Evolutionary conservation across 2,888 invertebrate species (phyloP), one percentile per base, ranked within the genome.

Genomic region (Chirona hameri): DNA sequence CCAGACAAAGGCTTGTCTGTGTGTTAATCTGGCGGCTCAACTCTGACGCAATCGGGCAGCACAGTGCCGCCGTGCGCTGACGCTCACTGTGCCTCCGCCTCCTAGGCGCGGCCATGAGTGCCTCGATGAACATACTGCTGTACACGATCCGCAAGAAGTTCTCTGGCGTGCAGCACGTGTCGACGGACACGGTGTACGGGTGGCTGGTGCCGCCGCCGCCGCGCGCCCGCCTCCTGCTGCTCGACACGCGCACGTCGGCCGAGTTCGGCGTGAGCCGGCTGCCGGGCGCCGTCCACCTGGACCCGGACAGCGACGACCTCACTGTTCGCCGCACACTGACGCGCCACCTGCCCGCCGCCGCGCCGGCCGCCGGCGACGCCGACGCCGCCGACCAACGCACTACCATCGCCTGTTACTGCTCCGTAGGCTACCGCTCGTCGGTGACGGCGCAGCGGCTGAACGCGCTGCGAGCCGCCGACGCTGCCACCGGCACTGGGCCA

Each of bases 351-450:
- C 52, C 48, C 48, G 27, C 31, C 24, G n/a, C n/a, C n/a, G 9
- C 48, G 48, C 48, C 48, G 48, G 48, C 48, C 48, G 48, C 48
- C 48, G 48, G 48, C 48, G n/a, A n/a, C n/a, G n/a, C n/a, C n/a
- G n/a, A n/a, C n/a, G 18, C 46, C 39, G 69, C 10, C 29, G 46
- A 69, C 12, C 18, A 21, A 5, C 52, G 12, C 52, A 21, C 52
- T 21, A 82, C 65, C 31, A 83, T 83, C 31, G 76, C 81, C 31
- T 79, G 82, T 69, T 84, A 84, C 76, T 84, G 83, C 69, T 84
- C 84, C 15, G 21, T 84, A 15, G 84, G 84, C 10, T 84, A 84
- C 69, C 81, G 84, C 39, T 84, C 84, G 12, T 80, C 82, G 10
- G 55, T 69, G 9, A 76, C 83, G 55, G 82, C 83, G 27, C 57